A percentile compares a stretch with the other conserved stretches of the same genome.
These are phyloP conservation scores for Chironex yamaguchii DNA, from an alignment of 30 jellyfish, hydroid and myxozoan genomes.

Conservation along the genomic window DNA sequence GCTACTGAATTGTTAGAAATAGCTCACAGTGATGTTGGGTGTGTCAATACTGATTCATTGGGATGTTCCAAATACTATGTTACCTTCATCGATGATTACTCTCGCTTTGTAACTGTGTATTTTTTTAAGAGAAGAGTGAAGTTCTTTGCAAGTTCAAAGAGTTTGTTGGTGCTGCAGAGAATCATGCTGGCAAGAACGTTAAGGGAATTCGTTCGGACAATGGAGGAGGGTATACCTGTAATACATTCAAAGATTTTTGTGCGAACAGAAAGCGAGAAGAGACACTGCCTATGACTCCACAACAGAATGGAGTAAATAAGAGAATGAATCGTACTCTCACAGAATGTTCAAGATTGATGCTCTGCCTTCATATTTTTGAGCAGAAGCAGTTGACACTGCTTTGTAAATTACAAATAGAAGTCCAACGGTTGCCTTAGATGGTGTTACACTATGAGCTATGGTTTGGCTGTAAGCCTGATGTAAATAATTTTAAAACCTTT, in stretches of 20 bases:
- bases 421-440: slow-evolving; percentile 22
- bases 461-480: slow-evolving; percentile 47
- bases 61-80: too few species aligned
- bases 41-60: too few species aligned
- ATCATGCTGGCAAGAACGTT: neutral
- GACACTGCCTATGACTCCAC: slow-evolving; percentile 27
- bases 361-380: slow-evolving; percentile 56
- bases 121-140: too few species aligned
- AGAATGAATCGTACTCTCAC: slow-evolving; percentile 65
- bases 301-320: slow-evolving; percentile 64
- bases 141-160: too few species aligned
- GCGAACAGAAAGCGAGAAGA: neutral
- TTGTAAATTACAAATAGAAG: slow-evolving; percentile 26
- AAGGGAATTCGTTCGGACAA: slow-evolving; percentile 21
- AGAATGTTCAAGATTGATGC: slow-evolving; percentile 67
- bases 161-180: slow-evolving; percentile 7
- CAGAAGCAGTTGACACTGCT: slow-evolving; percentile 54
- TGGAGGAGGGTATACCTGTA: slow-evolving; percentile 39
- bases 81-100: too few species aligned
- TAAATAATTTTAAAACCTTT: too few species aligned
- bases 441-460: slow-evolving; percentile 54
- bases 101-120: too few species aligned
- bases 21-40: too few species aligned
- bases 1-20: too few species aligned
- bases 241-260: too few species aligned